Evolutionary conservation across 2,888 invertebrate genomes (phyloP).

Genomic region (Taenaris catops): DNA sequence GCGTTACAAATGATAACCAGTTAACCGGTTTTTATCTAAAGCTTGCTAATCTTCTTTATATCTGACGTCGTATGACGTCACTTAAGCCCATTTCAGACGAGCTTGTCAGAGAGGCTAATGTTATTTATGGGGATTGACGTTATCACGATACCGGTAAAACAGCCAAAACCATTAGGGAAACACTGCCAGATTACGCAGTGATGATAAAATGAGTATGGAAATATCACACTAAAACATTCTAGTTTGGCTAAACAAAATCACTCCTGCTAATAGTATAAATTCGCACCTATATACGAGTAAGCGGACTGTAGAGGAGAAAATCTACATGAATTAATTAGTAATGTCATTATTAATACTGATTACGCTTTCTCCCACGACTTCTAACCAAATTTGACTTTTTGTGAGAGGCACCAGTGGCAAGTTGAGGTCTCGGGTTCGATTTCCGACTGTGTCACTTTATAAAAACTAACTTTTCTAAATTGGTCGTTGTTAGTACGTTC

Average conservation of each 20-base stretch:
- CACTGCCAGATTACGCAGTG: constrained; percentile 28
- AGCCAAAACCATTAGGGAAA: constrained; percentile 60
- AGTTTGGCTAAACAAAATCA: not conserved
- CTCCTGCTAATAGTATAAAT: too few species aligned
- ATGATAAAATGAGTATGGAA: not conserved
- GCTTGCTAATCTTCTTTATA: constrained; percentile 48
- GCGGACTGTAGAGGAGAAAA: too few species aligned
- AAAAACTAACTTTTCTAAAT: too few species aligned
- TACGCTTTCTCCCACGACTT: too few species aligned
- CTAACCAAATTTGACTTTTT: too few species aligned
- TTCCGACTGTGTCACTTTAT: too few species aligned
- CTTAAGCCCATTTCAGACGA: constrained; percentile 49
- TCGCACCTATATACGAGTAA: too few species aligned
- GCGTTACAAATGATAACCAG: constrained; percentile 10
- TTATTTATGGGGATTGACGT: constrained; percentile 64
- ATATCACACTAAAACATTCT: not conserved
- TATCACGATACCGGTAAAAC: constrained; percentile 52
- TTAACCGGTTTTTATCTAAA: constrained; percentile 43
- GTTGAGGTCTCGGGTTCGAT: too few species aligned
- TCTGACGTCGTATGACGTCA: constrained; percentile 49
- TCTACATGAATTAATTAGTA: too few species aligned
- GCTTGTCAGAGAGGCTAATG: constrained; percentile 55
- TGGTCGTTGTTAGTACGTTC: too few species aligned
- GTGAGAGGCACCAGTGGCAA: too few species aligned
- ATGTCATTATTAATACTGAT: too few species aligned